Evolutionary conservation across 2,797 vertebrate genomes (phyloP).

Genomic region (Diceros bicornis): DNA sequence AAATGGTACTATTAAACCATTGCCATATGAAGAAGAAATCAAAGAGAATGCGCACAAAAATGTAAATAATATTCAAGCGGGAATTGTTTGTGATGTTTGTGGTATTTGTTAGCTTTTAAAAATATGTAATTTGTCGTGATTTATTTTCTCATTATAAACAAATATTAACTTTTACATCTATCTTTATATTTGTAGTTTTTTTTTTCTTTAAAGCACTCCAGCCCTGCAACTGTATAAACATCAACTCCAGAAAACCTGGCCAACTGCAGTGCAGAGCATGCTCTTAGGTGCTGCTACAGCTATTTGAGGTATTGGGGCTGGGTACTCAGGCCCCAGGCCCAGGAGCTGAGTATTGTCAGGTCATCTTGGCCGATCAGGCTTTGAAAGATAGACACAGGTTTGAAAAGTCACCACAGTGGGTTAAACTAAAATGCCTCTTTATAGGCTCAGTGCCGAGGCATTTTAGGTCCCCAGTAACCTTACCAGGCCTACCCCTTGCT

Average conservation of each 20-base stretch:
- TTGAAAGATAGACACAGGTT: background rate
- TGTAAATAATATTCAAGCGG: background rate
- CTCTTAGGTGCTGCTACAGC: background rate
- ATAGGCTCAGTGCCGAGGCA: constrained; percentile 5
- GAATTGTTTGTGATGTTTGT: background rate
- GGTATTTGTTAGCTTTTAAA: background rate
- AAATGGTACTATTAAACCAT: background rate
- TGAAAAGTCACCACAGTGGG: background rate
- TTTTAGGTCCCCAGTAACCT: background rate
- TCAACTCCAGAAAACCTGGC: background rate
- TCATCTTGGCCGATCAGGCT: background rate
- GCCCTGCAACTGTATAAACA: background rate
- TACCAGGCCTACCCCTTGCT: background rate
- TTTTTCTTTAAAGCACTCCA: background rate
- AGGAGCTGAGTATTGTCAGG: background rate
- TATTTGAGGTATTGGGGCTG: background rate
- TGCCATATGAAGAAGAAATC: background rate
- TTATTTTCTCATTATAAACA: constrained; percentile 55
- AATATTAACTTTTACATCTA: constrained; percentile 5
- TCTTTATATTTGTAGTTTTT: background rate
- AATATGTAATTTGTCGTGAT: background rate
- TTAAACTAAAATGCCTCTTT: background rate
- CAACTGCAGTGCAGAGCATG: background rate
- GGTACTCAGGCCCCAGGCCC: background rate
- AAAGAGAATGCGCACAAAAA: constrained; percentile 16